Conservation (phyloP, 2,888 invertebrate species). For the Phyto melanocephala region DNA sequence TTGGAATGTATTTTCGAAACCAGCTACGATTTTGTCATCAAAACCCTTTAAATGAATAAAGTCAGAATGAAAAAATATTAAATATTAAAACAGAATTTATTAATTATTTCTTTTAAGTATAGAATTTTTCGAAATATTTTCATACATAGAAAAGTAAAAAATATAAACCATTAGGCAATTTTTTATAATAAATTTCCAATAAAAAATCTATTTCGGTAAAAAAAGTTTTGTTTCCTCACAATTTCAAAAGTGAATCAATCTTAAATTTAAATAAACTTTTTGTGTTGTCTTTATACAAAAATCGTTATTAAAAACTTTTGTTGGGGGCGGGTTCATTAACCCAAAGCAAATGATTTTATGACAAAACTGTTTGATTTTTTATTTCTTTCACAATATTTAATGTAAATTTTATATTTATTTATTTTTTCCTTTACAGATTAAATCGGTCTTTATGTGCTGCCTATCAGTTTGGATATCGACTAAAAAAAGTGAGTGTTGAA, state of each 20-base stretch:
- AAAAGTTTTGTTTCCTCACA: background rate
- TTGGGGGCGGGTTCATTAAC: background rate
- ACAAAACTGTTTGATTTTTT: background rate
- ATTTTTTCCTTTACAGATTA: conserved; percentile 49
- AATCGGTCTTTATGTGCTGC: conserved; percentile 63
- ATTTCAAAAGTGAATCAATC: background rate
- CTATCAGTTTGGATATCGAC: conserved; percentile 46
- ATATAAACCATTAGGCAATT: too few species aligned
- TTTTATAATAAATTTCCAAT: too few species aligned
- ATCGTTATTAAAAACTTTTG: background rate
- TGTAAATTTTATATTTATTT: conserved; percentile 27
- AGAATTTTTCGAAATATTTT: too few species aligned
- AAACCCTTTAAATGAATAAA: too few species aligned
- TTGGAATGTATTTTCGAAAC: too few species aligned
- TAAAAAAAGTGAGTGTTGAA: conserved; percentile 52
- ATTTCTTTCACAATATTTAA: background rate
- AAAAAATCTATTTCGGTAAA: background rate
- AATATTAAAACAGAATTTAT: too few species aligned
- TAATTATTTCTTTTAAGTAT: too few species aligned
- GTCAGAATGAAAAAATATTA: too few species aligned
- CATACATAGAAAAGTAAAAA: too few species aligned
- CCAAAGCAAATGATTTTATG: background rate
- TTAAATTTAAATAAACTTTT: background rate
- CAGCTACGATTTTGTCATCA: too few species aligned
- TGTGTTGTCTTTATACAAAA: background rate